phyloP scores from a whole-genome alignment of 2,797 vertebrate species.

The Coregonus sp. region DNA sequence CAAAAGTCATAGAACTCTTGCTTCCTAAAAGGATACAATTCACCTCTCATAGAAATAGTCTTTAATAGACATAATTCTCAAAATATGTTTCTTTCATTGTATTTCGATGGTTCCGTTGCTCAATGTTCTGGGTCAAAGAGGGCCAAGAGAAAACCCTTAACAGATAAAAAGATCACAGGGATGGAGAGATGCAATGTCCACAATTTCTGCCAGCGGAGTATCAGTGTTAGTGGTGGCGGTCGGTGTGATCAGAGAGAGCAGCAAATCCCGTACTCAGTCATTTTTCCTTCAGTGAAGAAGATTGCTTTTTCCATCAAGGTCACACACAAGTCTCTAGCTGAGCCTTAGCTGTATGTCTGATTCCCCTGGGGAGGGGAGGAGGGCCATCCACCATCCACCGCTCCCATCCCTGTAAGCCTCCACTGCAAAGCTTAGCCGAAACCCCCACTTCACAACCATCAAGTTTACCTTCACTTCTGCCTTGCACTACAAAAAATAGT shows the following conservation, averaged over 20 bases:
- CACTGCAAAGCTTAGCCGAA: conserved; percentile 53
- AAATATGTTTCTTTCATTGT: not conserved
- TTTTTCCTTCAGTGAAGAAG: conserved; percentile 57
- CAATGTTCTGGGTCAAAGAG: not conserved
- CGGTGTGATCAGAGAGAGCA: conserved; percentile 37
- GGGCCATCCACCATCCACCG: not conserved
- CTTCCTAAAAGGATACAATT: not conserved
- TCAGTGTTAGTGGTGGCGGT: conserved; percentile 46
- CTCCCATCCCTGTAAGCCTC: conserved; percentile 44
- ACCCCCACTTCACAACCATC: conserved; percentile 65
- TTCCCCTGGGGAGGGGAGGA: conserved; percentile 43
- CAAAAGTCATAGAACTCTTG: not conserved
- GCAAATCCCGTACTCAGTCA: conserved; percentile 59
- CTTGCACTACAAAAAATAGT: conserved; percentile 53
- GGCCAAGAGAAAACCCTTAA: not conserved
- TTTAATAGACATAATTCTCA: not conserved
- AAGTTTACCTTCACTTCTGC: conserved; percentile 57
- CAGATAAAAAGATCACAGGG: conserved; percentile 23
- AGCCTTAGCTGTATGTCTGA: conserved; percentile 55
- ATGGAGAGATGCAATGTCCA: not conserved
- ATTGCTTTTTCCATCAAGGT: conserved; percentile 77
- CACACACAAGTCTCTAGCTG: conserved; percentile 66
- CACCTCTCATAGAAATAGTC: not conserved
- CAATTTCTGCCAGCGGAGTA: conserved; percentile 37
- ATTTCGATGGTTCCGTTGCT: not conserved